These are phyloP conservation scores for Crotalus horridus DNA, from an alignment of 2,113 vertebrate species.

Conservation along the genomic window DNA sequence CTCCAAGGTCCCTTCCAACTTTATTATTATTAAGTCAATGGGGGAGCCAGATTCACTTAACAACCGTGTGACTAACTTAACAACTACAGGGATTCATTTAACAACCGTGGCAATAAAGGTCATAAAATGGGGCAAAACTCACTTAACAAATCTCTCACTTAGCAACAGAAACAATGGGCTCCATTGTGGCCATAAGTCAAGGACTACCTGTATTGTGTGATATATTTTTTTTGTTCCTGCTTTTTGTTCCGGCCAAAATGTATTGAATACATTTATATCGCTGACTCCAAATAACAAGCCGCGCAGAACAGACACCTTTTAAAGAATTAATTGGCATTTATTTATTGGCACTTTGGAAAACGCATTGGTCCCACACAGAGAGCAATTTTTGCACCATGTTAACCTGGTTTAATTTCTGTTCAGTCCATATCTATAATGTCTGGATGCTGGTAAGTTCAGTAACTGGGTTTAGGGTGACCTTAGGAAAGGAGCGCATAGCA, in stretches of 20 bases:
- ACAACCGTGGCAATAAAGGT: too few species aligned
- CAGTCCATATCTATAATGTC: not conserved
- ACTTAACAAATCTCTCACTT: too few species aligned
- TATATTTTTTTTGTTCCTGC: not conserved
- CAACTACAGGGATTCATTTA: too few species aligned
- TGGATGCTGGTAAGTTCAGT: not conserved
- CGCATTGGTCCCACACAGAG: not conserved
- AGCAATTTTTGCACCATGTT: not conserved
- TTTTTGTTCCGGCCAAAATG: not conserved
- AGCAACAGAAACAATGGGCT: too few species aligned
- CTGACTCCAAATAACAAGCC: not conserved
- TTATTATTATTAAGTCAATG: too few species aligned
- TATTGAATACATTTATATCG: not conserved
- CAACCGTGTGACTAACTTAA: too few species aligned
- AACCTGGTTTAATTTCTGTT: not conserved
- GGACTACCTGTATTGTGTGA: too few species aligned
- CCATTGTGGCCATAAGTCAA: too few species aligned
- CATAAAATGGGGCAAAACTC: too few species aligned
- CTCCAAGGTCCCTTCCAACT: too few species aligned
- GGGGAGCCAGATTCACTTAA: too few species aligned
- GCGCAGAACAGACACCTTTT: not conserved
- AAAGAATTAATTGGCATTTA: constrained; percentile 3
- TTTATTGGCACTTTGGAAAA: constrained; percentile 7
- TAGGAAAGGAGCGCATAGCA: not conserved
- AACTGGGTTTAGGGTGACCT: too few species aligned